phyloP scores from a whole-genome alignment of 2,113 vertebrate genomes.

The Centropus bengalensis region DNA sequence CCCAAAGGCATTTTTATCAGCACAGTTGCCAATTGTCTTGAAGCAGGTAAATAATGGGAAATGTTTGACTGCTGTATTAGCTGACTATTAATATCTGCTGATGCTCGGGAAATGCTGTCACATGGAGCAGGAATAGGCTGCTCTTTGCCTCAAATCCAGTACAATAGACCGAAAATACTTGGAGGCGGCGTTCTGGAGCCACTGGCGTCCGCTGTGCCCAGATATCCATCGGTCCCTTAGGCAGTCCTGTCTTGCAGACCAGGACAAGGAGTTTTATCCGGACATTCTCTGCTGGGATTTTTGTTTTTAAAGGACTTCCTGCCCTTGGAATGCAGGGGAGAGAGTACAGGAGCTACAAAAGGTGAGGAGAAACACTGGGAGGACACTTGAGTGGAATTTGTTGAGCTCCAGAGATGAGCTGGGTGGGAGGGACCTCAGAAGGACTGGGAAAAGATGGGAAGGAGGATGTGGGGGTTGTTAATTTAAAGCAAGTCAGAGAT shows the following conservation, averaged over 20 bases:
- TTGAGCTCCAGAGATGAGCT: not conserved
- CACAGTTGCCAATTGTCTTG: not conserved
- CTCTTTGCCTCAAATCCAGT: not conserved
- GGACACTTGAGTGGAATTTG: not conserved
- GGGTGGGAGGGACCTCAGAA: not conserved
- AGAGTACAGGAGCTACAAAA: not conserved
- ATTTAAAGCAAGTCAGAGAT: not conserved
- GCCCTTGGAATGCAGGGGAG: not conserved
- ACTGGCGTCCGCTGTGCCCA: not conserved
- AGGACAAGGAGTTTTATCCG: not conserved
- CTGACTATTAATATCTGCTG: not conserved
- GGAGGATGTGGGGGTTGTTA: not conserved
- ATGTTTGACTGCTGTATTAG: not conserved
- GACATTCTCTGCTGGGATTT: not conserved
- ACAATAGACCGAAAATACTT: conserved; percentile 19
- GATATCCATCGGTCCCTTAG: not conserved
- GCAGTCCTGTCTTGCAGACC: not conserved
- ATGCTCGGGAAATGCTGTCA: conserved; percentile 53
- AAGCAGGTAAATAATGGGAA: conserved; percentile 24
- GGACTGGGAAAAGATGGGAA: not conserved
- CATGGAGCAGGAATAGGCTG: not conserved
- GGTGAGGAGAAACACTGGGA: not conserved
- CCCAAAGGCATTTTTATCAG: not conserved
- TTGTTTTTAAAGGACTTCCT: not conserved
- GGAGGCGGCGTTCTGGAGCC: not conserved